Evolutionary conservation across 1,140 invertebrate genomes (phyloP), one percentile per base, ranked within the genome.

Genomic region (Cyclina sinensis): DNA sequence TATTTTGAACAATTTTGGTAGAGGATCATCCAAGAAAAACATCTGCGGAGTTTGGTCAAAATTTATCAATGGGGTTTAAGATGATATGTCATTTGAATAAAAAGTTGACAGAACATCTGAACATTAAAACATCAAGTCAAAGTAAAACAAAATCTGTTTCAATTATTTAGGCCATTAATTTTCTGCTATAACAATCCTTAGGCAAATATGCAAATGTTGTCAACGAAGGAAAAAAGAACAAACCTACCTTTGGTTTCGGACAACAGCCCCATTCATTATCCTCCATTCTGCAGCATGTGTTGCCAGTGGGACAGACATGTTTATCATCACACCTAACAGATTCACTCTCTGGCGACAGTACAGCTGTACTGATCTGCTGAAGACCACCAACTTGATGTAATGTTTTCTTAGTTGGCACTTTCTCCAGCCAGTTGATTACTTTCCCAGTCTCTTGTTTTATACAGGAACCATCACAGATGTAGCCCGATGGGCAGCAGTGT

Each of bases 191-290:
- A n/a, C n/a, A n/a, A n/a, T n/a, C n/a, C n/a, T n/a, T n/a, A n/a
- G n/a, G n/a, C n/a, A n/a, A n/a, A n/a, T n/a, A n/a, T n/a, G n/a
- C n/a, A n/a, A n/a, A n/a, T n/a, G n/a, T n/a, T n/a, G n/a, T n/a
- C n/a, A n/a, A n/a, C n/a, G n/a, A n/a, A n/a, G n/a, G n/a, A n/a
- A n/a, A n/a, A n/a, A n/a, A n/a, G n/a, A n/a, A n/a, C n/a, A n/a
- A n/a, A n/a, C n/a, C n/a, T 51, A 86, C 91, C 21, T 91, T 37
- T 70, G 86, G 88, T 35, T 93, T 89, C 16, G 95, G 95, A 79
- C 95, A 95, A 59, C 95, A 95, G 24, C 95, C 95, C 62, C 88
- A 95, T 16, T 91, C 48, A 14, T 90, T 93, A 70, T 68, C 68
- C 3, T 32, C 74, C 24, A 94, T 27, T 48, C 65, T 73, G 62